Base-by-base conservation (phyloP, 2,113 vertebrate genomes). In the Danionella cerebrum region DNA sequence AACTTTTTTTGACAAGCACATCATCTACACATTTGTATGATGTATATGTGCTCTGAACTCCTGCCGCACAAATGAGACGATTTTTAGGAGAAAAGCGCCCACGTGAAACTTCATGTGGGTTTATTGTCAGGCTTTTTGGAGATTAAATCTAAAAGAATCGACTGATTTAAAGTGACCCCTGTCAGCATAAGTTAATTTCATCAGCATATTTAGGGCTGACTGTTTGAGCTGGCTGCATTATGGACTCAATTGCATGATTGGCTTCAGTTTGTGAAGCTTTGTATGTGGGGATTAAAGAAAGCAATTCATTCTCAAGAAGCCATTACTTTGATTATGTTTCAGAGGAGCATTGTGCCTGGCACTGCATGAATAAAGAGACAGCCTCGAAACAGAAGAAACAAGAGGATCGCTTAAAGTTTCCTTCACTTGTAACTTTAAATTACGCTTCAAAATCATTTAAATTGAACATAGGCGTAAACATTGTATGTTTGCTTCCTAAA, bases 271-370 rank as follows among this genome's bases (percentile, higher is more conserved):
- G 80, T 70, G 73, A 77, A 74, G 52, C 76, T 85, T 84, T 84
- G 77, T 82, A 74, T 74, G 69, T 54, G 52, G 64, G 29, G 54
- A 60, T 79, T 77, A 70, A 74, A 68, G 74, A 67, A 79, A 76
- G 58, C 69, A 72, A 78, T 76, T 58, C 9, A 77, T 65, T 67
- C 58, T 72, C 35, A 70, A 70, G 41, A 57, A 38, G 62, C 79
- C 84, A 83, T 85, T 83, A 81, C 79, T 82, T 75, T 82, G 81
- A 85, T 87, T 84, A 77, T 72, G 69, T 65, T 51, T 11, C 16
- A 19, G 8, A 51, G 44, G 58, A 51, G 58, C 45, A 19, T 58
- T 42, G 45, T 35, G 36, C 36, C 36, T 62, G 55, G 39, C 47
- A 63, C 21, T 50, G 50, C 5, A 52, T 57, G 55, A 67, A 42